Evolutionary conservation across 2,888 invertebrate species (phyloP).

Genomic region (Drosophila affinis): DNA sequence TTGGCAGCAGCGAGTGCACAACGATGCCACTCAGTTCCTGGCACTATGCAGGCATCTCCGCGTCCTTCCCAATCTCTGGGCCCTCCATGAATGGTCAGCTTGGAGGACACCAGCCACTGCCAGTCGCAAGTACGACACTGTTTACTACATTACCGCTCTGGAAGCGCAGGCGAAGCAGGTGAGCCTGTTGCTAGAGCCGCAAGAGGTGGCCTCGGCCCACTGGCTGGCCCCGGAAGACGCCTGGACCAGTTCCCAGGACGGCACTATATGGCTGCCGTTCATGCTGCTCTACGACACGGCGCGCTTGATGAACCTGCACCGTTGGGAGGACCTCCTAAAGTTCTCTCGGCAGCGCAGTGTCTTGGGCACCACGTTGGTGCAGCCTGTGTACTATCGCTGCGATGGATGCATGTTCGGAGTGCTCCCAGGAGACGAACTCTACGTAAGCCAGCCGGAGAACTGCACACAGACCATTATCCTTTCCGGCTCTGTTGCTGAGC

Average conservation of each 20-base stretch:
- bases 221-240: conserved; percentile 59
- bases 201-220: conserved; percentile 60
- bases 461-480: conserved; percentile 65
- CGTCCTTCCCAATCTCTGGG: conserved; percentile 92
- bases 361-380: conserved; percentile 85
- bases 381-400: conserved; percentile 85
- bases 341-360: conserved; percentile 86
- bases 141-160: conserved; percentile 68
- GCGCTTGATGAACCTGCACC: conserved; percentile 85
- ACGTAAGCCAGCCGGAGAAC: conserved; percentile 81
- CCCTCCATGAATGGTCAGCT: conserved; percentile 92
- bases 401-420: conserved; percentile 86
- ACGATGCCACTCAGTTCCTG: conserved; percentile 85
- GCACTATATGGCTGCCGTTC: conserved; percentile 85
- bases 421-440: conserved; percentile 86
- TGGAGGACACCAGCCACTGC: conserved; percentile 90
- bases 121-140: conserved; percentile 72
- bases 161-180: conserved; percentile 38
- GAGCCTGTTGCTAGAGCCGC: conserved; percentile 68
- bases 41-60: conserved; percentile 87
- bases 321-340: conserved; percentile 85
- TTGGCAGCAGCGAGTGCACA: conserved; percentile 86
- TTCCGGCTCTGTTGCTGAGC: conserved; percentile 65
- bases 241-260: conserved; percentile 55
- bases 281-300: conserved; percentile 91